Evolutionary conservation across 2,888 invertebrate species (phyloP).

Genomic region (Catocala fraxini): DNA sequence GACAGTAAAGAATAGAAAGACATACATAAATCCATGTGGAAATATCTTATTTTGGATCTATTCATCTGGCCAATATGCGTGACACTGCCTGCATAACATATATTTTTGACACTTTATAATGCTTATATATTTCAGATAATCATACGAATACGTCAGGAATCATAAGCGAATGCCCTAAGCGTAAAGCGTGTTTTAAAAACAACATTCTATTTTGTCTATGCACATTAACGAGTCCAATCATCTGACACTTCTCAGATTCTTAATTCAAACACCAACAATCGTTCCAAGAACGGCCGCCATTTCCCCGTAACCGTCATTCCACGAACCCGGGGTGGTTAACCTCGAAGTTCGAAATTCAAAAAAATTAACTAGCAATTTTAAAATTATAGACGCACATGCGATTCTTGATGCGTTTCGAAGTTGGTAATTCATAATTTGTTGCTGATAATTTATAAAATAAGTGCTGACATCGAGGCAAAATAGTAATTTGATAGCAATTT

Average conservation of each 20-base stretch:
- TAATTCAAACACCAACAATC: slow-evolving; percentile 51
- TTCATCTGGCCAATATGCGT: no score
- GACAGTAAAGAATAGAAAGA: no score
- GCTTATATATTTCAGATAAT: no score
- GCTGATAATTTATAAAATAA: slow-evolving; percentile 38
- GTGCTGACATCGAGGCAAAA: slow-evolving; percentile 64
- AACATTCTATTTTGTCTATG: slow-evolving; percentile 42
- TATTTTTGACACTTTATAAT: no score
- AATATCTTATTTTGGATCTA: no score
- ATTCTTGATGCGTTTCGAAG: slow-evolving; percentile 19
- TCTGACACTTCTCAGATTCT: slow-evolving; percentile 51
- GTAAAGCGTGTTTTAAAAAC: slow-evolving; percentile 12
- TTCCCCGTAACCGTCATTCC: slow-evolving; percentile 44
- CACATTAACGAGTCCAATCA: slow-evolving; percentile 48
- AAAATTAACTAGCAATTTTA: slow-evolving; percentile 43
- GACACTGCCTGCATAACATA: no score
- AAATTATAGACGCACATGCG: slow-evolving; percentile 44
- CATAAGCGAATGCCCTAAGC: no score
- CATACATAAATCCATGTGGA: no score
- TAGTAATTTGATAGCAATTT: slow-evolving; percentile 64
- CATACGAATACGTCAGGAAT: no score
- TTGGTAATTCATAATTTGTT: slow-evolving; percentile 16
- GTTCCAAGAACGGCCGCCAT: slow-evolving; percentile 45
- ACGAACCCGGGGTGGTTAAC: slow-evolving; percentile 50
- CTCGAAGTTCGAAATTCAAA: slow-evolving; percentile 29